Percentiles rank a stretch among this genome's conserved stretches.
phyloP scores from a whole-genome alignment of 2,113 vertebrate species.

The Paraplagusia blochii region DNA sequence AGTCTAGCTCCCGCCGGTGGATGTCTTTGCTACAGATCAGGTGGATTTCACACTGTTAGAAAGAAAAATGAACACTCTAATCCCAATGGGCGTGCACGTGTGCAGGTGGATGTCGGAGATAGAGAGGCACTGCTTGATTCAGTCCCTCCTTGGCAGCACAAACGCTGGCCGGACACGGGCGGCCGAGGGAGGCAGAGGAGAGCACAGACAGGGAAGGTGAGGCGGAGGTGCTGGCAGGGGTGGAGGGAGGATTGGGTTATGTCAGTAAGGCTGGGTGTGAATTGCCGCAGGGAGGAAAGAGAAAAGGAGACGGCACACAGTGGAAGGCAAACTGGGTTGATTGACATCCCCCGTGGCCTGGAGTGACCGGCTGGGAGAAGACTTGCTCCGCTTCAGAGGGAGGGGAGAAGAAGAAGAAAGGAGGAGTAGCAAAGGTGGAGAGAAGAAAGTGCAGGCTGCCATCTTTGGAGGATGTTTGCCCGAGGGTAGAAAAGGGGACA shows the following conservation, averaged over 20 bases:
- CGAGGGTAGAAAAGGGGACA: slow-evolving; percentile 35
- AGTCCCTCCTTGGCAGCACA: slow-evolving; percentile 61
- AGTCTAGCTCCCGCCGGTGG: slow-evolving; percentile 52
- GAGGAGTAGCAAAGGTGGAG: slow-evolving; percentile 7
- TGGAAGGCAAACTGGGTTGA: slow-evolving; percentile 48
- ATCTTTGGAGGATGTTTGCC: slow-evolving; percentile 57
- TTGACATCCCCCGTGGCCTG: slow-evolving; percentile 52
- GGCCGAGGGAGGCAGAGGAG: slow-evolving; percentile 38
- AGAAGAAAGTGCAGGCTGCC: slow-evolving; percentile 20
- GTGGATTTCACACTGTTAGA: slow-evolving; percentile 39
- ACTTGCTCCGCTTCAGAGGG: slow-evolving; percentile 37
- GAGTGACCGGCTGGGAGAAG: slow-evolving; percentile 45
- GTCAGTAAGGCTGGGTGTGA: slow-evolving; percentile 63
- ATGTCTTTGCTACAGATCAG: slow-evolving; percentile 36
- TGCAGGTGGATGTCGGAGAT: slow-evolving; percentile 33
- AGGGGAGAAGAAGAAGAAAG: slow-evolving; percentile 43
- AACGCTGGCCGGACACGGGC: slow-evolving; percentile 61
- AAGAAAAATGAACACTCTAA: slow-evolving; percentile 44
- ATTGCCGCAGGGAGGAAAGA: slow-evolving; percentile 36
- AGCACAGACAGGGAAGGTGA: slow-evolving; percentile 2
- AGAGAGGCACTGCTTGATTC: slow-evolving; percentile 68
- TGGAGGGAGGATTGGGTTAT: slow-evolving; percentile 23
- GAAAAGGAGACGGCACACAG: slow-evolving; percentile 44
- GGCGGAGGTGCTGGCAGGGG: neutral
- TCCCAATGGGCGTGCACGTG: slow-evolving; percentile 26